phyloP scores from a whole-genome alignment of 2,888 invertebrate species.

The Antheraea assamensis region DNA sequence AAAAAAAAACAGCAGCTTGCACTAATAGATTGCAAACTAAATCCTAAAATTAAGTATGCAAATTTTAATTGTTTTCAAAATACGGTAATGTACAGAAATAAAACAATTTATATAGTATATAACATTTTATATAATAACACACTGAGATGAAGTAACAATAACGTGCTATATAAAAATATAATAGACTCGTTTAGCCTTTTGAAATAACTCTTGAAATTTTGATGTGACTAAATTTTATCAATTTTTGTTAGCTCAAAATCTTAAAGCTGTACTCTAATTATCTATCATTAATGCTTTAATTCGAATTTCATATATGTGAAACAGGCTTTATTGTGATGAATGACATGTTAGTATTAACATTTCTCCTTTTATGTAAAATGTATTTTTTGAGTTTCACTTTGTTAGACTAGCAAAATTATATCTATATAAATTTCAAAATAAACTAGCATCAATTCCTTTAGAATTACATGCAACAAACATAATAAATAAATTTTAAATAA shows the following conservation, averaged over 20 bases:
- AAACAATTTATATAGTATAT: neutral
- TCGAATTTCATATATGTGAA: neutral
- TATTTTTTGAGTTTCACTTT: neutral
- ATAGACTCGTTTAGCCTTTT: neutral
- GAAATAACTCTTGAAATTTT: neutral
- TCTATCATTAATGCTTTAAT: neutral
- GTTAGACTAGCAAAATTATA: neutral
- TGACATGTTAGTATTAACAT: neutral
- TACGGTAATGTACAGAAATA: neutral
- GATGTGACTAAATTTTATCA: neutral
- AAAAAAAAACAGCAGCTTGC: no score
- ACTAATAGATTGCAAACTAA: no score
- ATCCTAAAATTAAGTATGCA: no score
- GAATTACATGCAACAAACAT: neutral
- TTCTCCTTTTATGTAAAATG: neutral
- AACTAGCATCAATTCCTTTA: neutral
- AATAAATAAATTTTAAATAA: slow-evolving; percentile 13
- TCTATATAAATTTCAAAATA: neutral
- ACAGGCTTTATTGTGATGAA: neutral
- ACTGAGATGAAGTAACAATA: neutral
- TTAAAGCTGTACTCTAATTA: neutral
- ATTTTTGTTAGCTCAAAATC: neutral
- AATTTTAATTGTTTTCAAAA: no score
- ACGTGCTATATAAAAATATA: slow-evolving; percentile 6
- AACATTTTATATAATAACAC: neutral